A percentile compares a stretch with the other conserved stretches of the same genome.
phyloP scores from a whole-genome alignment of 2,797 vertebrate species.

The Syngnathus acus region DNA sequence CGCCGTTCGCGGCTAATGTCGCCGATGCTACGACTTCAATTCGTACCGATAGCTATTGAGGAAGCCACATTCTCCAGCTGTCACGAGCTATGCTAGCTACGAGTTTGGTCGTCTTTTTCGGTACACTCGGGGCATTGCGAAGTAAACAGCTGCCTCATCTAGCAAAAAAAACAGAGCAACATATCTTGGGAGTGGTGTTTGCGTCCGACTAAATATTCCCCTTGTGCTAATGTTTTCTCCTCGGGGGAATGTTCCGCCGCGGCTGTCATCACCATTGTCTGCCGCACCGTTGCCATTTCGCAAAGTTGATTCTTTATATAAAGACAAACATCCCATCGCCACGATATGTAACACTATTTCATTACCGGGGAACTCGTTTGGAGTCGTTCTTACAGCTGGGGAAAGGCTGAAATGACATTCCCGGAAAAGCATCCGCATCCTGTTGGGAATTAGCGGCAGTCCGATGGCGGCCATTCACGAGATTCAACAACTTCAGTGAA shows the following conservation, averaged over 20 bases:
- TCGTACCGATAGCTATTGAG: neutral
- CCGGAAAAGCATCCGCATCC: neutral
- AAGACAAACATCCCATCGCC: neutral
- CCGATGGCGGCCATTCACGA: neutral
- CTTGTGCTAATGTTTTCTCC: neutral
- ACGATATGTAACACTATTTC: neutral
- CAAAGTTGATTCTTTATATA: neutral
- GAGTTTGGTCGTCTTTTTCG: neutral
- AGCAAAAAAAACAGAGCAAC: neutral
- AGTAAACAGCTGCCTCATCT: neutral
- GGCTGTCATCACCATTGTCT: neutral
- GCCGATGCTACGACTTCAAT: conserved; percentile 14
- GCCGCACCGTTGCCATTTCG: neutral
- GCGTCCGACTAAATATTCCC: neutral
- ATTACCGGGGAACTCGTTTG: neutral
- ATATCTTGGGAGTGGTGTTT: neutral
- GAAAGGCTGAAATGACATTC: conserved; percentile 1
- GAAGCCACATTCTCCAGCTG: conserved; percentile 4
- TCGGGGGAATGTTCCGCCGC: neutral
- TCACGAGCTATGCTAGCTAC: neutral
- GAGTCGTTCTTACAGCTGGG: conserved; percentile 3
- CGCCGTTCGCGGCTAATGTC: conserved; percentile 4
- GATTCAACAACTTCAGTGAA: neutral
- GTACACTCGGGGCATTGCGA: neutral
- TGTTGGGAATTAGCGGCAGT: conserved; percentile 1